phyloP scores from a whole-genome alignment of 1,140 invertebrate genomes.

The Drusus annulatus region DNA sequence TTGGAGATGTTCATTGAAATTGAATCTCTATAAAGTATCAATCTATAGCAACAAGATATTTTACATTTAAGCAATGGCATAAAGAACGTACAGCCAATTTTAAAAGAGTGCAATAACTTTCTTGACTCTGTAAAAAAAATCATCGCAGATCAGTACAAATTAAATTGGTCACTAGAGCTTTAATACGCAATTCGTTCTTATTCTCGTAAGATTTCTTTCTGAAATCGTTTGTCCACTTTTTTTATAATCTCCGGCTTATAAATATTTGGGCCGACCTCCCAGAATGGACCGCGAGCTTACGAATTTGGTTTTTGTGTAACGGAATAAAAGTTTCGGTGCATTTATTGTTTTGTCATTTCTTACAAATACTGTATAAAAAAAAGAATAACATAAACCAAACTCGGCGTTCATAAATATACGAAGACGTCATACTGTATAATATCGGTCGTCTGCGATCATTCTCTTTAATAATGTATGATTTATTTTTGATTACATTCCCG shows the following conservation, averaged over 20 bases:
- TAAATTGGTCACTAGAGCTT: background rate
- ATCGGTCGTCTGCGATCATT: background rate
- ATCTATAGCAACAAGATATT: constrained; percentile 31
- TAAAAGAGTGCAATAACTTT: background rate
- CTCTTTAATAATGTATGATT: constrained; percentile 36
- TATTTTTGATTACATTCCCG: constrained; percentile 12
- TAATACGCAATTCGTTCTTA: constrained; percentile 13
- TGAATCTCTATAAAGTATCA: constrained; percentile 35
- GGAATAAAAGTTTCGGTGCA: constrained; percentile 27
- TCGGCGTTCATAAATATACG: constrained; percentile 30
- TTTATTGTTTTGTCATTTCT: constrained; percentile 39
- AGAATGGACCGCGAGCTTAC: background rate
- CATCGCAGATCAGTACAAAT: no score
- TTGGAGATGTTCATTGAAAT: constrained; percentile 46
- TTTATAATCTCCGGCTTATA: constrained; percentile 5
- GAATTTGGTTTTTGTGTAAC: constrained; percentile 12
- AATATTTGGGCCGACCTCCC: constrained; percentile 34
- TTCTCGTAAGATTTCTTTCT: background rate
- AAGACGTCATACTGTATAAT: constrained; percentile 31
- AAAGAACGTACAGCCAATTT: background rate
- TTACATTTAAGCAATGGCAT: background rate
- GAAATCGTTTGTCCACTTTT: constrained; percentile 14
- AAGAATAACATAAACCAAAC: constrained; percentile 30
- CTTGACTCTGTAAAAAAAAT: background rate
- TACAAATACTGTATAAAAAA: constrained; percentile 12